Evolutionary conservation across 1,140 invertebrate species (phyloP).

Genomic region (Diploscapter pachys): DNA sequence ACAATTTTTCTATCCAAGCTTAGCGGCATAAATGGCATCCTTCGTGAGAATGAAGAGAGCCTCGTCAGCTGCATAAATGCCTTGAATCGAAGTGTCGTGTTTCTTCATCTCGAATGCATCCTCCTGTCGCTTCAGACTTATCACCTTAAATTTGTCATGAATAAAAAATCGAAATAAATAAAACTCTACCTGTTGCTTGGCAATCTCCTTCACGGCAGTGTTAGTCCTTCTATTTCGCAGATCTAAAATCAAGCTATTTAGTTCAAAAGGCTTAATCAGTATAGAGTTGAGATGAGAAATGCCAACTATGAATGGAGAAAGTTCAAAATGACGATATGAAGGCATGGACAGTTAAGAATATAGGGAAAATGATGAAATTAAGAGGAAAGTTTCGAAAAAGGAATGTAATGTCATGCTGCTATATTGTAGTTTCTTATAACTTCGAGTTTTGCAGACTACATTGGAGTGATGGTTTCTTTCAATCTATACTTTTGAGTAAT

Average conservation of each 20-base stretch:
- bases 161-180: too few species aligned
- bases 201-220: not conserved
- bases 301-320: too few species aligned
- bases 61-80: constrained; percentile 8
- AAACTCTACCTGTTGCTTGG: constrained; percentile 6
- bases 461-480: too few species aligned
- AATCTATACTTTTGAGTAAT: too few species aligned
- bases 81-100: not conserved
- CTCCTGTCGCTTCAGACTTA: not conserved
- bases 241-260: not conserved
- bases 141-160: not conserved
- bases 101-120: not conserved
- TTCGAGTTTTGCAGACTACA: too few species aligned
- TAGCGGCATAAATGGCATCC: constrained; percentile 5
- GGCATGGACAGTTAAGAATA: too few species aligned
- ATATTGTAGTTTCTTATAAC: too few species aligned
- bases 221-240: constrained; percentile 11
- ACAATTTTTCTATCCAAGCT: not conserved
- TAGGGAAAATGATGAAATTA: too few species aligned
- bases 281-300: too few species aligned
- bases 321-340: too few species aligned
- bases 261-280: not conserved
- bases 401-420: too few species aligned
- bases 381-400: too few species aligned
- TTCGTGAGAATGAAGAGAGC: constrained; percentile 3